These are phyloP conservation scores for Siphlonurus alternatus DNA, from an alignment of 2,888 invertebrate genomes.

Conservation along the genomic window DNA sequence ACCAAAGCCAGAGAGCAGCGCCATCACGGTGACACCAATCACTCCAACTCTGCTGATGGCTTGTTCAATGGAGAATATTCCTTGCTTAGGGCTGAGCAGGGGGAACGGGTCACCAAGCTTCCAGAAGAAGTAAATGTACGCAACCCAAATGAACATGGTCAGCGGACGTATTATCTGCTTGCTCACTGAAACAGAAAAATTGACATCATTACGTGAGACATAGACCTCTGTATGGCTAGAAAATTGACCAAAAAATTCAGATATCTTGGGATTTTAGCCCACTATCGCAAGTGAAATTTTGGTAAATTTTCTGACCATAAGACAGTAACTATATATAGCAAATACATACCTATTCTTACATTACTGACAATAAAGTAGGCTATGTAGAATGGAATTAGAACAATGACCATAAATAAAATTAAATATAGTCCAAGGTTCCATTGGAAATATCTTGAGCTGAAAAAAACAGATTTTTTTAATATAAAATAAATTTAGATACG, in stretches of 20 bases:
- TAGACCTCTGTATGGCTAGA: not conserved
- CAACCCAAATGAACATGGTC: conserved; percentile 70
- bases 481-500: conserved; percentile 1
- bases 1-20: conserved; percentile 95
- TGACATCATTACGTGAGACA: not conserved
- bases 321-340: no score
- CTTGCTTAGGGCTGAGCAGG: conserved; percentile 88
- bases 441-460: conserved; percentile 79
- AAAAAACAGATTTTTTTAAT: conserved; percentile 19
- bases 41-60: conserved; percentile 95
- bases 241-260: conserved; percentile 8
- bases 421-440: conserved; percentile 89
- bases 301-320: no score
- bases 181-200: conserved; percentile 41
- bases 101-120: conserved; percentile 98
- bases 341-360: conserved; percentile 64
- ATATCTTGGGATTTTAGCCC: not conserved
- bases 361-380: conserved; percentile 87
- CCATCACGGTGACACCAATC: conserved; percentile 99
- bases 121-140: conserved; percentile 94
- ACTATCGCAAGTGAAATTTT: not conserved
- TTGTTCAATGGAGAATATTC: conserved; percentile 75
- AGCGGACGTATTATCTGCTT: conserved; percentile 58
- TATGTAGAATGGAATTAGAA: conserved; percentile 92
- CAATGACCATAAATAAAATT: conserved; percentile 85